Evolutionary conservation across 2,888 invertebrate genomes (phyloP).

Genomic region (Hirtodrosophila alboralis): DNA sequence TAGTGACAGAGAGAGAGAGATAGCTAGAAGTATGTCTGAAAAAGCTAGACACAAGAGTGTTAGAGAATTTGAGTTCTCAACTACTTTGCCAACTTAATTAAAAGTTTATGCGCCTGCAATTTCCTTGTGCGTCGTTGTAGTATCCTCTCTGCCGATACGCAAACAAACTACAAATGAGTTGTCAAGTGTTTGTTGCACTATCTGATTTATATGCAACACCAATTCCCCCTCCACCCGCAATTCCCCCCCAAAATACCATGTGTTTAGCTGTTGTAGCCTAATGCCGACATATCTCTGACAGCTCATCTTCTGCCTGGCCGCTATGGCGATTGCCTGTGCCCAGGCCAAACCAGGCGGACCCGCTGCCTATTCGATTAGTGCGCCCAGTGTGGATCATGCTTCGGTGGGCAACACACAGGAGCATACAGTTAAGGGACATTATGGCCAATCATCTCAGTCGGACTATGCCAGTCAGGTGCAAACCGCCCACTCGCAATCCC

Average conservation of each 20-base stretch:
- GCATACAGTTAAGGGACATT: conserved; percentile 84
- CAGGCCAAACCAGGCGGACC: conserved; percentile 83
- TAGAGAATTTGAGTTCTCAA: conserved; percentile 30
- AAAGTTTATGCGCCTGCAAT: conserved; percentile 70
- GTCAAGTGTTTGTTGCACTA: conserved; percentile 17
- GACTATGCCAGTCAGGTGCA: conserved; percentile 84
- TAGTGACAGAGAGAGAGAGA: background rate
- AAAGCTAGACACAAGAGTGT: too few relatives aligned
- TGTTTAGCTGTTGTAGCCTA: background rate
- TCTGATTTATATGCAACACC: conserved; percentile 38
- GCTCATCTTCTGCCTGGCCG: conserved; percentile 81
- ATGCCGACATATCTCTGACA: conserved; percentile 34
- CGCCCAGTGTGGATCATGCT: conserved; percentile 83
- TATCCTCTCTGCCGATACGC: conserved; percentile 37
- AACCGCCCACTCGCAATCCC: conserved; percentile 83
- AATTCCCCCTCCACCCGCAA: too few relatives aligned
- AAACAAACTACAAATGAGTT: conserved; percentile 49
- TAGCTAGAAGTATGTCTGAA: background rate
- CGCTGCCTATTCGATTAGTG: conserved; percentile 83
- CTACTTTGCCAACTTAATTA: conserved; percentile 74
- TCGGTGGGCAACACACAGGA: conserved; percentile 83
- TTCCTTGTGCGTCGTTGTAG: conserved; percentile 53
- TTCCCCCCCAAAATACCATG: too few relatives aligned
- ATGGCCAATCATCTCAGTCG: conserved; percentile 84
- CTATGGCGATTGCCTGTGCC: conserved; percentile 79